Evolutionary conservation across 2,797 vertebrate genomes (phyloP), one percentile per base, ranked within the genome.

Genomic region (Cossypha caffra): DNA sequence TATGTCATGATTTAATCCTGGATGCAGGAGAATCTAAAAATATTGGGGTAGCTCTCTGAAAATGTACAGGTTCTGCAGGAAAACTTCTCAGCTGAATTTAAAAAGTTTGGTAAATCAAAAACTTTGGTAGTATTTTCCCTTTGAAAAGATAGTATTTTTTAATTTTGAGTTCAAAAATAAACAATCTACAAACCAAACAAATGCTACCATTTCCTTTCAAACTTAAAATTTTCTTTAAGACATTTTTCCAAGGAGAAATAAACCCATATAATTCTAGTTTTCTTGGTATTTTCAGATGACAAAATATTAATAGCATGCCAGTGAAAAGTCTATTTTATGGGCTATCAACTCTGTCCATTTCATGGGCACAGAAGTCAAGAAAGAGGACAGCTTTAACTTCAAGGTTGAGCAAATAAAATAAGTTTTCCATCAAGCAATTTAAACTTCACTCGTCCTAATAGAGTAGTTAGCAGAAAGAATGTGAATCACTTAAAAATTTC

Each of bases 381-480:
- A 96, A 91, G 16, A 95, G n/a, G 61, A 73, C 59, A 93, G 79
- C 47, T 64, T 88, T 91, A 86, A 94, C 78, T 92, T 94, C 62
- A 85, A 78, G 63, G 45, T 20, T 95, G 58, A 81, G 86, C 68
- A 97, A 95, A 95, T 93, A 96, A 96, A 98, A 86, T 62, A 88
- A 93, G 76, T 95, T 97, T 98, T 95, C 91, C 96, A 90, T 96
- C 88, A 97, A 85, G 37, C 35, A 92, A 81, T 95, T 96, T 95
- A 94, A 94, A 94, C 85, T 85, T 97, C 52, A 82, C 62, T 96
- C 90, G 38, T 96, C 72, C 72, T 96, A 86, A 91, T 69, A 92
- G 26, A 91, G 64, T 67, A 95, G 73, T 96, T 94, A 96, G 89
- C 17, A 94, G 71, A 94, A 95, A 95, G 51, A 88, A 88, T 87